These are phyloP conservation scores for Enteromius radiatus DNA, from an alignment of 2,797 vertebrate genomes.

Conservation along the genomic window DNA sequence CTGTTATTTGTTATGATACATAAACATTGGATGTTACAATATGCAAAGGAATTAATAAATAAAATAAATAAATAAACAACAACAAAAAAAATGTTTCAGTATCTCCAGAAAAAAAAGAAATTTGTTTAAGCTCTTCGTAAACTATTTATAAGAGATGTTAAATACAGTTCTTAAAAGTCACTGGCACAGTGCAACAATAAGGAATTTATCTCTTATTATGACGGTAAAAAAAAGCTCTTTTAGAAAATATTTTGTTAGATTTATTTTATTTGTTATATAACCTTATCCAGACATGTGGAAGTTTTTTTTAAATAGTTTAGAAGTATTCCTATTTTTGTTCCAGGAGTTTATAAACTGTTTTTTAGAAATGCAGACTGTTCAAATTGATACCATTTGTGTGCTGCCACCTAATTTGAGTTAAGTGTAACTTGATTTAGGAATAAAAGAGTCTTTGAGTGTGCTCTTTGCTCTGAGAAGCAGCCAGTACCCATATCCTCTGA, in stretches of 20 bases:
- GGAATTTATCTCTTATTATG: background rate
- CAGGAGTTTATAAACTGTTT: conserved; percentile 24
- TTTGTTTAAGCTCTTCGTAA: background rate
- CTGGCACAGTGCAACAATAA: too few relatives aligned
- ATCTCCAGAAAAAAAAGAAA: background rate
- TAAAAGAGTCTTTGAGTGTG: conserved; percentile 60
- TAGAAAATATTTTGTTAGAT: background rate
- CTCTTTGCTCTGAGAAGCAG: conserved; percentile 35
- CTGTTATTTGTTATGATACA: background rate
- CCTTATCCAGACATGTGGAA: background rate
- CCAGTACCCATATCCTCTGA: conserved; percentile 41
- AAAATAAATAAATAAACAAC: too few relatives aligned
- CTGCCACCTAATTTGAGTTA: conserved; percentile 59
- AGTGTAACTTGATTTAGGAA: conserved; percentile 59
- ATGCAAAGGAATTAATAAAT: background rate
- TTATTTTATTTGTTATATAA: background rate
- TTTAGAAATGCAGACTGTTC: conserved; percentile 32
- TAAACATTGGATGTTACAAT: conserved; percentile 1
- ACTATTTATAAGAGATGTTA: background rate
- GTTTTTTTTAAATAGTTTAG: conserved; percentile 21
- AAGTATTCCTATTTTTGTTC: conserved; percentile 10
- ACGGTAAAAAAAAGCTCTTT: background rate
- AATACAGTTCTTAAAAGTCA: background rate
- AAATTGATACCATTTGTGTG: conserved; percentile 43
- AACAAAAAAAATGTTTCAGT: too few relatives aligned